These are phyloP conservation scores for Physeter macrocephalus DNA, from an alignment of 2,113 vertebrate species.

Conservation along the genomic window DNA sequence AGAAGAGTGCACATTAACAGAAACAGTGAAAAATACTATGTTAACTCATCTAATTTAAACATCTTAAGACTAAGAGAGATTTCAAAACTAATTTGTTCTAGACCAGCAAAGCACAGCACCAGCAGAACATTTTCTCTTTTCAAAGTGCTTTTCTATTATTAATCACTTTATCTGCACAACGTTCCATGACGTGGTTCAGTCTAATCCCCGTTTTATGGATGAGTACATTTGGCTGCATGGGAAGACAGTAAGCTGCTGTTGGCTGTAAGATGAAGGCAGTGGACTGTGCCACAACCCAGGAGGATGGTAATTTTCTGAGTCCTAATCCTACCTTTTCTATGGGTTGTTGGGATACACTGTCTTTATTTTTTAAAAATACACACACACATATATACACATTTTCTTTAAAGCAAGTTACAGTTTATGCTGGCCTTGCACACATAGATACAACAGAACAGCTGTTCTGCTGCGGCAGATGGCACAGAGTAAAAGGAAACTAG, in stretches of 20 bases:
- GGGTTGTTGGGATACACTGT: not conserved
- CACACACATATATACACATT: not conserved
- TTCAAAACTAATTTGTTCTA: conserved; percentile 42
- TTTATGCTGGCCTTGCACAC: not conserved
- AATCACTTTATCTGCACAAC: not conserved
- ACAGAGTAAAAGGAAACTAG: not conserved
- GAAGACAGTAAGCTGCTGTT: not conserved
- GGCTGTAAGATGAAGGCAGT: not conserved
- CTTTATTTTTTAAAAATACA: not conserved
- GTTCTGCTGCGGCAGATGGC: not conserved
- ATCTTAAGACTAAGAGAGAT: conserved; percentile 25
- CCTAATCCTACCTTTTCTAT: not conserved
- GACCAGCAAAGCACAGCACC: not conserved
- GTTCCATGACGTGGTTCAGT: not conserved
- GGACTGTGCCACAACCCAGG: not conserved
- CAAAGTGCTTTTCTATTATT: conserved; percentile 24
- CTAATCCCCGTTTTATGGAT: not conserved
- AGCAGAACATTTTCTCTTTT: conserved; percentile 4
- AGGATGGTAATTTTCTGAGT: not conserved
- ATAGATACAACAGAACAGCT: not conserved
- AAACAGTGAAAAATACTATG: not conserved
- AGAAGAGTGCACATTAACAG: not conserved
- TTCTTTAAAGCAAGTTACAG: not conserved
- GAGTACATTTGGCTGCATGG: not conserved
- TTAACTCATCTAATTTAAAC: conserved; percentile 16